phyloP scores from a whole-genome alignment of 2,888 invertebrate genomes.

The Catocala sponsa region DNA sequence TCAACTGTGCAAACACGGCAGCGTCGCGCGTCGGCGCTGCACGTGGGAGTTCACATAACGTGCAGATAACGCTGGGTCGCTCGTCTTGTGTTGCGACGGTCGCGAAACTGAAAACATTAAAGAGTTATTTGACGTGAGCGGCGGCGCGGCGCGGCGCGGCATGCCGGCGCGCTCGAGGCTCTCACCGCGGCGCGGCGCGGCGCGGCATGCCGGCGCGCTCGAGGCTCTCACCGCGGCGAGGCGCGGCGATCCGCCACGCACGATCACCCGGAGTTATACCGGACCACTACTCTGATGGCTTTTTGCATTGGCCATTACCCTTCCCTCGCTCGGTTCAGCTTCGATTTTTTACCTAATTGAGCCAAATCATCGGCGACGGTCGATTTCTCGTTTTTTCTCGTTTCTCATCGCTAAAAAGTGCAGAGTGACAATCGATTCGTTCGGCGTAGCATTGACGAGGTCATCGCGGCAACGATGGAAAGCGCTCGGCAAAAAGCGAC shows the following conservation, averaged over 20 bases:
- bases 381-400: conserved; percentile 12
- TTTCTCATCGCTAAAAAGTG: conserved; percentile 16
- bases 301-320: conserved; percentile 14
- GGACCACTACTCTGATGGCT: conserved; percentile 16
- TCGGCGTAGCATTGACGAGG: conserved; percentile 25
- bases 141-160: too few relatives aligned
- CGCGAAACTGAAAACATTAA: too few relatives aligned
- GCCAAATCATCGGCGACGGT: conserved; percentile 13
- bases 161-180: too few relatives aligned
- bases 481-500: conserved; percentile 42
- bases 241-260: conserved; percentile 14
- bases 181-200: neutral
- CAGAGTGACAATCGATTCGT: conserved; percentile 17
- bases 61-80: conserved; percentile 9
- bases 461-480: conserved; percentile 35
- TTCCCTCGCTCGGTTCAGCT: neutral
- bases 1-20: conserved; percentile 44
- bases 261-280: conserved; percentile 10
- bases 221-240: too few relatives aligned
- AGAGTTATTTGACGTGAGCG: too few relatives aligned
- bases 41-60: neutral
- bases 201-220: too few relatives aligned
- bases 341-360: conserved; percentile 10
- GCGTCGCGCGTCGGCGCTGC: conserved; percentile 25
- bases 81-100: too few relatives aligned